A percentile compares a stretch with the other conserved stretches of the same genome.
Conservation (phyloP, 2,888 invertebrate genomes). For the Andrena fulva region DNA sequence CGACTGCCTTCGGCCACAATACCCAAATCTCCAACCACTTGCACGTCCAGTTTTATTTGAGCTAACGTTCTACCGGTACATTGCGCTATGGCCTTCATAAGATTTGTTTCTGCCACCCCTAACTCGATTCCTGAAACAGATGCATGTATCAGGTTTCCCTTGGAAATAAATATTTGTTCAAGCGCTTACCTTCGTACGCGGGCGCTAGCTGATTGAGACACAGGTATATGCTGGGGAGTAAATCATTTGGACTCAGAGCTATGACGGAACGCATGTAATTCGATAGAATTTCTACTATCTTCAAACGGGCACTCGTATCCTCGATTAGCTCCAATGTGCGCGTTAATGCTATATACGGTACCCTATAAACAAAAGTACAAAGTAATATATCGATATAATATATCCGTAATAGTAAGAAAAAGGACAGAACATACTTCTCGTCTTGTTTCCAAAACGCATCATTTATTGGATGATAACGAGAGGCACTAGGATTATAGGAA, state of each 20-base stretch:
- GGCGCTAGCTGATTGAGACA: slow-evolving; percentile 98
- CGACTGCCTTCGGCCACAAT: slow-evolving; percentile 94
- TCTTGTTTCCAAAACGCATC: slow-evolving; percentile 93
- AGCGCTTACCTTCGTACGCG: slow-evolving; percentile 92
- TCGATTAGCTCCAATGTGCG: slow-evolving; percentile 96
- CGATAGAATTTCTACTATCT: slow-evolving; percentile 95
- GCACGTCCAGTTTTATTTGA: slow-evolving; percentile 92
- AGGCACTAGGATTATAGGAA: slow-evolving; percentile 90
- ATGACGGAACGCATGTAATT: slow-evolving; percentile 97
- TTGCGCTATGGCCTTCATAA: slow-evolving; percentile 97
- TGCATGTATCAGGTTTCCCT: not conserved
- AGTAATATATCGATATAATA: not conserved
- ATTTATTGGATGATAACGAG: slow-evolving; percentile 92
- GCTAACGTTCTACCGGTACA: slow-evolving; percentile 94
- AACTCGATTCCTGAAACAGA: slow-evolving; percentile 88
- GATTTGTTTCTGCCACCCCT: slow-evolving; percentile 97
- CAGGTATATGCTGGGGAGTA: slow-evolving; percentile 95
- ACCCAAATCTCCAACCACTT: slow-evolving; percentile 94
- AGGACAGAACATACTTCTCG: slow-evolving; percentile 87
- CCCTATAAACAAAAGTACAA: slow-evolving; percentile 86
- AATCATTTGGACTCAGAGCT: slow-evolving; percentile 94
- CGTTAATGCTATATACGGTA: slow-evolving; percentile 97
- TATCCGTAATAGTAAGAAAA: not conserved
- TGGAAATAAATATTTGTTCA: not conserved
- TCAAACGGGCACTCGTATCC: slow-evolving; percentile 92